phyloP scores from a whole-genome alignment of 30 jellyfish, hydroid and myxozoan species.

The Pelagia noctiluca region DNA sequence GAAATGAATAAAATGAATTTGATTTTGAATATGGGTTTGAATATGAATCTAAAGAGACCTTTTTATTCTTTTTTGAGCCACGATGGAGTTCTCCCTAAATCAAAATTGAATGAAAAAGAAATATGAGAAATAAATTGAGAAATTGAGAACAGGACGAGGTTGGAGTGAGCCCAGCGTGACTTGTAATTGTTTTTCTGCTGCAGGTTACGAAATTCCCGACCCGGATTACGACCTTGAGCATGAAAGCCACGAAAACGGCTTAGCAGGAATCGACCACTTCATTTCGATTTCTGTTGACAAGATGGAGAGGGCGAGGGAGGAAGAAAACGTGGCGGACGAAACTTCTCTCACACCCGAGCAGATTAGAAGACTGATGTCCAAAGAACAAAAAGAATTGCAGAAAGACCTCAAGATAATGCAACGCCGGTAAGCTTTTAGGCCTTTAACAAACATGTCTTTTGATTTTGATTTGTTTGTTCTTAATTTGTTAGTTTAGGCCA shows the following conservation, averaged over 20 bases:
- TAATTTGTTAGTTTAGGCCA: no score
- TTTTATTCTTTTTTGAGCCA: no score
- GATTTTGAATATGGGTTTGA: no score
- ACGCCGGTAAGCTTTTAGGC: conserved; percentile 47
- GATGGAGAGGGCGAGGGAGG: conserved; percentile 11
- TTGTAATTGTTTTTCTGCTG: neutral
- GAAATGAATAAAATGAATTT: no score
- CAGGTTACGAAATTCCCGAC: conserved; percentile 60
- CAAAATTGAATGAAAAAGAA: no score
- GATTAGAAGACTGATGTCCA: conserved; percentile 68
- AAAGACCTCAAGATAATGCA: conserved; percentile 77
- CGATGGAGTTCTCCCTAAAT: no score
- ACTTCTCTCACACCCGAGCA: conserved; percentile 63
- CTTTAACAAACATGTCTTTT: neutral
- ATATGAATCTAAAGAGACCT: no score
- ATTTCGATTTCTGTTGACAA: conserved; percentile 10
- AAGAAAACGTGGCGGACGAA: neutral
- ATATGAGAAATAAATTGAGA: no score
- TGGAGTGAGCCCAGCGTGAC: conserved; percentile 46
- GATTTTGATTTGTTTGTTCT: no score
- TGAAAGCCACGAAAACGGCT: neutral
- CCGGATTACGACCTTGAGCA: conserved; percentile 61
- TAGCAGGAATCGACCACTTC: no score
- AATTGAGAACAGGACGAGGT: no score
- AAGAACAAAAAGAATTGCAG: conserved; percentile 67